Base-by-base conservation (phyloP, 2,113 vertebrate species). In the Myotis yumanensis region DNA sequence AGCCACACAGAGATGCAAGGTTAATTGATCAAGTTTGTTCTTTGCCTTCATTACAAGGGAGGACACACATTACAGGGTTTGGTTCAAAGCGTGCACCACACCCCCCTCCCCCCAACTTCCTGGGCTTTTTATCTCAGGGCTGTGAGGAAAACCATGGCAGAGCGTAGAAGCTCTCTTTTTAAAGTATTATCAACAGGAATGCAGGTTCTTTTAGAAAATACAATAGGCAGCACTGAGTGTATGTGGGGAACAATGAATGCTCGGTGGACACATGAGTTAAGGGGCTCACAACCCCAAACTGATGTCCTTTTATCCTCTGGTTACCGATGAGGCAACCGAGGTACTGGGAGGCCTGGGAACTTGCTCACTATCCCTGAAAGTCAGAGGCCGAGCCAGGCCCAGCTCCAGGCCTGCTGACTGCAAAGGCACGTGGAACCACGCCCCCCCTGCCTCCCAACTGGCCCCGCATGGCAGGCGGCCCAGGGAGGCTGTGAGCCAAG, bases 1-100 rank as follows among this genome's bases (percentile, higher is more conserved):
- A 99, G 98, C 99, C 98, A 98, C 96, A 98, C 98, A 98, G 97
- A 97, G 94, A 95, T 57, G 32, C 89, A 92, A 0, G 25, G 18
- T 4, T 76, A 43, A 96, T 82, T 94, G 75, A 95, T 69, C 37
- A 89, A 71, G 95, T 86, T 79, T 57, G 71, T 52, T 94, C 80
- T 77, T 51, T 37, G 43, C 37, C 77, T 57, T 68, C 43, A 57
- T 48, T 40, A 46, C 9, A 16, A 30, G 11, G 32, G 5, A 79
- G 51, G 37, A 51, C 66, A 84, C 48, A 79, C 43, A 73, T 59
- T 28, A 80, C n/a, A 89, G 25, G 28, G 30, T 37, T 90, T 71
- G 72, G 43, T 72, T 79, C 4, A 86, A 87, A 94, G 91, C n/a
- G 25, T 25, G 35, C 14, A 54, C 48, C 14, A 54, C 48, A 51